These are phyloP conservation scores for Piscicola geometra DNA, from an alignment of 2,888 invertebrate genomes.

Conservation along the genomic window DNA sequence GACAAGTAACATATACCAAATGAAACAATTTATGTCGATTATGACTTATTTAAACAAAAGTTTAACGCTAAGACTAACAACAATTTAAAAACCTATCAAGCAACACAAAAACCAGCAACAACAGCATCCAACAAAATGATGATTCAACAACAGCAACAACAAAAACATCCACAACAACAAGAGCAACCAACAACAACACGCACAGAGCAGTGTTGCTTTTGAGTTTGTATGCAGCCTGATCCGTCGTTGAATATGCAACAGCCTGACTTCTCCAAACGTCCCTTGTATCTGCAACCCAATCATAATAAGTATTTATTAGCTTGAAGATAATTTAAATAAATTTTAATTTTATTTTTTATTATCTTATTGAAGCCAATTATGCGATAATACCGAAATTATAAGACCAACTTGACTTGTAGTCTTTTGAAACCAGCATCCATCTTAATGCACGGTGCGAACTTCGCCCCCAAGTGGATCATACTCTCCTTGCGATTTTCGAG, in stretches of 20 bases:
- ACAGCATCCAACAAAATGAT: too few relatives aligned
- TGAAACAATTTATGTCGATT: too few relatives aligned
- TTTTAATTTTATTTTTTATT: too few relatives aligned
- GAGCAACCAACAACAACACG: conserved; percentile 28
- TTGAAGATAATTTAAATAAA: neutral
- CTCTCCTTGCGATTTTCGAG: conserved; percentile 64
- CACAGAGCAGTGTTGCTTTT: conserved; percentile 41
- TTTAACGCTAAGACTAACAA: too few relatives aligned
- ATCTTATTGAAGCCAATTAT: too few relatives aligned
- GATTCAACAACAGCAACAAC: too few relatives aligned
- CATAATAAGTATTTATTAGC: conserved; percentile 62
- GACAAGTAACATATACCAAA: too few relatives aligned
- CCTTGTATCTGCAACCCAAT: conserved; percentile 54
- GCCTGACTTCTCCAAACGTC: conserved; percentile 84
- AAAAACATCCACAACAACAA: too few relatives aligned
- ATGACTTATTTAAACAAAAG: too few relatives aligned
- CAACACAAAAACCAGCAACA: too few relatives aligned
- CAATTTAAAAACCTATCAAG: too few relatives aligned
- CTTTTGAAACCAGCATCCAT: conserved; percentile 67
- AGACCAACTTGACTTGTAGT: conserved; percentile 66
- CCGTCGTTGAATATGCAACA: conserved; percentile 97
- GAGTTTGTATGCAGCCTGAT: conserved; percentile 42
- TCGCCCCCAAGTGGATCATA: conserved; percentile 92
- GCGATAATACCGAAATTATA: neutral
- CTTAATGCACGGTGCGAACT: conserved; percentile 97